Percentiles rank a stretch among this genome's conserved stretches.
These are phyloP conservation scores for Drosophila fulvimacula DNA, from an alignment of 2,888 invertebrate species.

Conservation along the genomic window DNA sequence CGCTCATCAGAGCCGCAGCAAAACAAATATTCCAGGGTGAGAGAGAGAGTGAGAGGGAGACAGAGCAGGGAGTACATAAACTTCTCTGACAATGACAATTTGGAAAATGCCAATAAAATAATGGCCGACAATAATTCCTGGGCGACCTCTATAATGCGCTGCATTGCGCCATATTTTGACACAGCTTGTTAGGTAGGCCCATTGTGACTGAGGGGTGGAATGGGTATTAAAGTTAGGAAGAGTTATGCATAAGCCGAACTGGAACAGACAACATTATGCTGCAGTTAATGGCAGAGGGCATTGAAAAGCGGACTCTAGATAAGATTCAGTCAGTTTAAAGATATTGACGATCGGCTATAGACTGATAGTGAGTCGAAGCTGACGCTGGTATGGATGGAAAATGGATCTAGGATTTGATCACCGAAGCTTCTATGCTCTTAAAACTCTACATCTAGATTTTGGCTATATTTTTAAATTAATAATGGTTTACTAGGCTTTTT, in stretches of 20 bases:
- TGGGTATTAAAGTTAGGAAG: background rate
- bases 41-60: constrained; percentile 3
- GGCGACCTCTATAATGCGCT: constrained; percentile 24
- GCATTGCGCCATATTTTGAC: constrained; percentile 46
- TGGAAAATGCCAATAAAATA: constrained; percentile 71
- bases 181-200: constrained; percentile 18
- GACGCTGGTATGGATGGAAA: background rate
- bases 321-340: constrained; percentile 2
- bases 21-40: constrained; percentile 30
- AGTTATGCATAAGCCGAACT: constrained; percentile 1
- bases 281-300: constrained; percentile 2
- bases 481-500: too few relatives aligned
- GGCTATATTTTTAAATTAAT: too few relatives aligned
- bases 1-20: constrained; percentile 22
- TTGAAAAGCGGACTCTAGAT: background rate
- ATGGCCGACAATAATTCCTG: constrained; percentile 76
- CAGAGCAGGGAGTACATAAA: constrained; percentile 26
- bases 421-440: background rate
- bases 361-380: background rate
- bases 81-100: constrained; percentile 61
- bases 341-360: background rate
- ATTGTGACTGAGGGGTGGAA: background rate
- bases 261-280: constrained; percentile 5
- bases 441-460: too few relatives aligned
- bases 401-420: background rate